Evolutionary conservation across 2,113 vertebrate species (phyloP), one percentile per base, ranked within the genome.

Genomic region (pig (Sus scrofa)): DNA sequence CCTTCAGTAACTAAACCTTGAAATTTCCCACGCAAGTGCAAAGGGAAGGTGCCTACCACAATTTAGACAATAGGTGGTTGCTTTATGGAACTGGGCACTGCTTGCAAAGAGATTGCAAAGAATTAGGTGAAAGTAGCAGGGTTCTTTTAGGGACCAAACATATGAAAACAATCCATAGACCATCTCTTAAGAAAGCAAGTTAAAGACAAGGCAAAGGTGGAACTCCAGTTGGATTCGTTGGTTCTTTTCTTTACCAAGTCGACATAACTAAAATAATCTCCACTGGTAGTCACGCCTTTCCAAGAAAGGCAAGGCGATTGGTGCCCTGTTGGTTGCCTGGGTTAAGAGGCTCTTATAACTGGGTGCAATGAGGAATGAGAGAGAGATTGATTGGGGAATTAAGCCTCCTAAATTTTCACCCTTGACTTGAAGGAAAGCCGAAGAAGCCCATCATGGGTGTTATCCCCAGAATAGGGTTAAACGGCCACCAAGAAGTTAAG

Each of bases 1-100:
- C n/a, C n/a, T 77, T 89, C 86, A 87, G 58, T 74, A 89, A 74
- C 39, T 54, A 14, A 97, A 68, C 93, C 19, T 62, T 89, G 58
- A 91, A 85, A 88, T 86, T 39, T 86, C 44, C 30, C 16, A 79
- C 60, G 6, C 26, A 88, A 94, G 32, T 83, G 58, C 16, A 32
- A 86, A 93, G 71, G 70, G 86, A 83, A 94, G 58, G 73, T 62
- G 73, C 5, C 44, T 74, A 37, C 39, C 78, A 26, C 6, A 68
- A 81, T 74, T 68, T 89, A 86, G 71, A 92, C 63, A 68, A 73
- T 12, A 60, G 85, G 12, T 60, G 54, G 32, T 58, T 75, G 30
- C 11, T 81, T 44, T 65, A 14, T 65, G 56, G 37, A 15, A 3
- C 1, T 70, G 7, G 50, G 16, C 13, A 26, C 85, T 73, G 13